These are phyloP conservation scores for Spondyliosoma cantharus DNA, from an alignment of 2,797 vertebrate species.

Conservation along the genomic window DNA sequence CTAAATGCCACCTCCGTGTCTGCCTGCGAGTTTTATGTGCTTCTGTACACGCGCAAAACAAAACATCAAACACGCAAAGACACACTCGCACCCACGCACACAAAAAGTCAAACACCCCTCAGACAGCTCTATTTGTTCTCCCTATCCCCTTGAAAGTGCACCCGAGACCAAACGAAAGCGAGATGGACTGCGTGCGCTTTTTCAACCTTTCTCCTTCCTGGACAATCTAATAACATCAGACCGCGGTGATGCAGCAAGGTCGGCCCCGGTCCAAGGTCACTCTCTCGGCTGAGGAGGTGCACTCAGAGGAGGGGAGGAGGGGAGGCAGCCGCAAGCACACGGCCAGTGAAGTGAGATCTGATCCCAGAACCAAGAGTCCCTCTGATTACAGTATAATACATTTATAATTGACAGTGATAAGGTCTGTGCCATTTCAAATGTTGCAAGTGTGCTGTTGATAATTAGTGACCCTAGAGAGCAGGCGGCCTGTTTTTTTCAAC, in stretches of 20 bases:
- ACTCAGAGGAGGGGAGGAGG: neutral
- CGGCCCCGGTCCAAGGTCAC: constrained; percentile 79
- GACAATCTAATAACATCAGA: constrained; percentile 82
- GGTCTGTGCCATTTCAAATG: constrained; percentile 58
- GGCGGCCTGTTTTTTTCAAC: neutral
- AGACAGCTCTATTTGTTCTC: constrained; percentile 76
- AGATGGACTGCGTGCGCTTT: constrained; percentile 69
- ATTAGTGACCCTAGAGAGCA: constrained; percentile 68
- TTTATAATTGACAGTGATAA: constrained; percentile 70
- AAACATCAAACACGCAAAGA: constrained; percentile 40
- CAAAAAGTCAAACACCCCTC: constrained; percentile 70
- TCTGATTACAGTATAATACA: constrained; percentile 58
- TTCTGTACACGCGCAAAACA: constrained; percentile 24
- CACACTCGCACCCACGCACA: constrained; percentile 39
- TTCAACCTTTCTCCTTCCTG: constrained; percentile 74
- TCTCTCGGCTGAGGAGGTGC: constrained; percentile 51
- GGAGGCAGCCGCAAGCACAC: neutral
- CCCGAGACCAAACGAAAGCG: constrained; percentile 60
- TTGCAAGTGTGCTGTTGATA: constrained; percentile 63
- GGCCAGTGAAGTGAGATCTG: constrained; percentile 51
- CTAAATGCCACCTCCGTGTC: constrained; percentile 67
- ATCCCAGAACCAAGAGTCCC: constrained; percentile 45
- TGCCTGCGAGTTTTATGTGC: constrained; percentile 41
- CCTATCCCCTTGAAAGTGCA: constrained; percentile 70
- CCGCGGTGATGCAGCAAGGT: constrained; percentile 77